Evolutionary conservation across 2,888 invertebrate genomes (phyloP).

Genomic region (Microplitis deprimator): DNA sequence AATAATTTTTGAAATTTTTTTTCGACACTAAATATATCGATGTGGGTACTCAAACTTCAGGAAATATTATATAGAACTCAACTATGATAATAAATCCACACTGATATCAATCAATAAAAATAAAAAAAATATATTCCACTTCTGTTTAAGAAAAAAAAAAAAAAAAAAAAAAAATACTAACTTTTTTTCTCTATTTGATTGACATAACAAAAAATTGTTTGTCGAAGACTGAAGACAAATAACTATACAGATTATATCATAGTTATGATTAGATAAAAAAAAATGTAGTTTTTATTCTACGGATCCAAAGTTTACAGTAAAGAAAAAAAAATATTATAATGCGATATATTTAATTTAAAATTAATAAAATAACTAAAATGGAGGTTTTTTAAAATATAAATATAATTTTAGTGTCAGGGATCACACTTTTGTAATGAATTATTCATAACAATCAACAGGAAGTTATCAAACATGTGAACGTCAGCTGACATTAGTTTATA

Average conservation of each 20-base stretch:
- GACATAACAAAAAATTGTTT: not conserved
- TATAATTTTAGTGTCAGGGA: not conserved
- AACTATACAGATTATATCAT: not conserved
- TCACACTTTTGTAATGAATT: not conserved
- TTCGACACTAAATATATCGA: no score
- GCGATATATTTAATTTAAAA: no score
- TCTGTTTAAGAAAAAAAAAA: not conserved
- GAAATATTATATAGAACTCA: no score
- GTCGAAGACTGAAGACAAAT: not conserved
- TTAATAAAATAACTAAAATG: not conserved
- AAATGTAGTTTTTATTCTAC: no score
- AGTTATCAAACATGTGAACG: not conserved
- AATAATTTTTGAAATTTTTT: no score
- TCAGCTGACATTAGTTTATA: not conserved
- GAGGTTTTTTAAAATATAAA: not conserved
- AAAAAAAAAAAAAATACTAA: not conserved
- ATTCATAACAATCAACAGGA: slow-evolving; percentile 1
- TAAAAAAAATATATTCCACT: not conserved
- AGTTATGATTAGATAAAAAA: not conserved
- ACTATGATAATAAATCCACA: no score
- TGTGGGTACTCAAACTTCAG: no score
- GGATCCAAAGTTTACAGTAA: no score
- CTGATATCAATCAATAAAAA: no score
- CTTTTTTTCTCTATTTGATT: not conserved
- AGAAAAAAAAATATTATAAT: no score